Evolutionary conservation across 1,140 invertebrate species (phyloP), one percentile per base, ranked within the genome.

Genomic region (Frieseomelitta varia): DNA sequence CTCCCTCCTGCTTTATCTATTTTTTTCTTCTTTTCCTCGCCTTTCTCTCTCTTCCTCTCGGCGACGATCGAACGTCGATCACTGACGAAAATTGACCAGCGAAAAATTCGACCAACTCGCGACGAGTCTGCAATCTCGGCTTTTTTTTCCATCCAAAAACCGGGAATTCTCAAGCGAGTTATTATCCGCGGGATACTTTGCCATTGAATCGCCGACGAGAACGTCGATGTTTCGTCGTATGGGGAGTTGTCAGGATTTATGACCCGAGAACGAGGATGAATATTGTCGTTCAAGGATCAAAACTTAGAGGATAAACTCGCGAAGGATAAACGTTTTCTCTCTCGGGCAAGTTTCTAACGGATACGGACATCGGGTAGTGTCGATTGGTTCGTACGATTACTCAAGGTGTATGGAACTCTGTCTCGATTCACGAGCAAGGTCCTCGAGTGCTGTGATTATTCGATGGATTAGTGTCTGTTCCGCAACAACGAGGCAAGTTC

Each of bases 61-160:
- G 15, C 27, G 15, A 63, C 65, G 71, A 81, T 75, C 53, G 79
- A 53, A 65, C 17, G 58, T 58, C 17, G 27, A 21, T 27, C 24
- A 30, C 15, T 17, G 79, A 75, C 21, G 27, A 81, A 75, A 74
- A 81, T 75, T 74, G 30, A 65, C 58, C 58, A 34, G 17, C 10
- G 30, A 30, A 30, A 30, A 30, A 30, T 30, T 2, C n/a, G n/a
- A n/a, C n/a, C n/a, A n/a, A n/a, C n/a, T n/a, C 14, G 14, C 47
- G 69, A 65, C 47, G 19, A 30, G 30, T 1, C 30, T 74, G 55
- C 21, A 34, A 65, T 75, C 65, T 27, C 58, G 27, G 53, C 21
- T 51, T 65, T 30, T 74, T 51, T 65, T 30, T 74, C n/a, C 71
- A 14, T 47, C 39, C 39, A 8, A 8, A 47, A 47, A 14, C 24